A percentile compares a stretch with the other conserved stretches of the same genome.
Conservation (phyloP, 2,113 vertebrate species). For the Microcebus lehilahytsara region DNA sequence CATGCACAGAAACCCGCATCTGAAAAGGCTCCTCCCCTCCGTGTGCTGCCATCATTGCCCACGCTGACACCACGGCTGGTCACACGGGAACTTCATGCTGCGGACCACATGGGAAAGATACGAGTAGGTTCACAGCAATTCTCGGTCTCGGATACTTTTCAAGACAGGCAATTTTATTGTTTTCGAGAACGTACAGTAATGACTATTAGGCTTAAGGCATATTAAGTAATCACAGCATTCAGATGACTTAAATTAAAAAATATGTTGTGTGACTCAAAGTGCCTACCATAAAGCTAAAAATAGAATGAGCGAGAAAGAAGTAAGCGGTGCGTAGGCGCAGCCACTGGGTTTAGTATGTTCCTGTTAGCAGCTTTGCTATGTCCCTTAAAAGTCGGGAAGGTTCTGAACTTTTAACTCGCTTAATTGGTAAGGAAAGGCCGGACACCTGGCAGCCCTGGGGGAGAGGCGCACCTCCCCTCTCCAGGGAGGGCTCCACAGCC, state of each 20-base stretch:
- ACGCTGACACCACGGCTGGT: neutral
- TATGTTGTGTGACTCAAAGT: neutral
- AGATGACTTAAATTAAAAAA: neutral
- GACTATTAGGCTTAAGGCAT: neutral
- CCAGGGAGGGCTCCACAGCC: neutral
- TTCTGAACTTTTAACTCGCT: neutral
- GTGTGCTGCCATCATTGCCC: fast-evolving
- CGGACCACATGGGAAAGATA: neutral
- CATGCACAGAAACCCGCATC: fast-evolving
- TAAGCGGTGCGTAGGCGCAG: neutral
- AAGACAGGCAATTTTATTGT: neutral
- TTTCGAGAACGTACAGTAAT: neutral
- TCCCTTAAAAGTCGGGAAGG: neutral
- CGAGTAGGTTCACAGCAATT: neutral
- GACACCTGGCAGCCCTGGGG: neutral
- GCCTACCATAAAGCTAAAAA: neutral
- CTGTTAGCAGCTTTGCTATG: neutral
- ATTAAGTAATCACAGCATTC: too few relatives aligned
- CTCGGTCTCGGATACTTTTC: neutral
- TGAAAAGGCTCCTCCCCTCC: neutral
- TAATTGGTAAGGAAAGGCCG: neutral
- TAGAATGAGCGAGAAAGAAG: neutral
- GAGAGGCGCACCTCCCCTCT: neutral
- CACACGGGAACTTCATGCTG: neutral
- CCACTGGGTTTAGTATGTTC: neutral